Evolutionary conservation across 2,888 invertebrate species (phyloP), one percentile per base, ranked within the genome.

Genomic region (Adelphocoris suturalis): DNA sequence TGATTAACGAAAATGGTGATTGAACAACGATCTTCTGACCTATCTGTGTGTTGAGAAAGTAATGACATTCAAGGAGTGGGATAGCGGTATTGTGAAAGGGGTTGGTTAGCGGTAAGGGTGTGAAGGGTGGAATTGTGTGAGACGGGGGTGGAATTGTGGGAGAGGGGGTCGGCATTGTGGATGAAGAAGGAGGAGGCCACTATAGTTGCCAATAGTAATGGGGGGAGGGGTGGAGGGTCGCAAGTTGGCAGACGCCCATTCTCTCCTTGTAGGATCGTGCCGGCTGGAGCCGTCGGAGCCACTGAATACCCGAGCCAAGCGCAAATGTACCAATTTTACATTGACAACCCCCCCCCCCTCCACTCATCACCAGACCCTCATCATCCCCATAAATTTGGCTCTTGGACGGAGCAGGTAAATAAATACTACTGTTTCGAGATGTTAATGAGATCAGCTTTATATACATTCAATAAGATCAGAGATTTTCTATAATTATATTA

Each of bases 241-340:
- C 14, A 23, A 55, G 37, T 86, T 86, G 86, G 86, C 86, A 86
- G 68, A 37, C 47, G 46, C 68, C 68, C 86, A 86, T 86, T 46
- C 28, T 52, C 86, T 27, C 68, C 86, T 37, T 57, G 86, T 86
- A 86, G 47, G 61, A 27, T 68, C 48, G 68, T 61, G 68, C 27
- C 37, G 61, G 28, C 52, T 37, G 68, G 61, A 47, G 68, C 37
- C 57, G 12, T 28, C 37, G n/a, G 57, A 85, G 57, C 37, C 68
- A 48, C 84, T 84, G 57, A 57, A 84, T 46, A n/a, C 55, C 23
- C 61, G 68, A 86, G 86, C 86, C 86, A 86, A 86, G 88, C 88
- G 76, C 88, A 88, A 88, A 80, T 88, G 88, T 88, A 88, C 88
- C 88, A 80, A 88, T 88, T 88, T 88, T 88, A 88, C 88, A 88